Evolutionary conservation across 2,888 invertebrate genomes (phyloP), one percentile per base, ranked within the genome.

Genomic region (Ophion slaviceki): DNA sequence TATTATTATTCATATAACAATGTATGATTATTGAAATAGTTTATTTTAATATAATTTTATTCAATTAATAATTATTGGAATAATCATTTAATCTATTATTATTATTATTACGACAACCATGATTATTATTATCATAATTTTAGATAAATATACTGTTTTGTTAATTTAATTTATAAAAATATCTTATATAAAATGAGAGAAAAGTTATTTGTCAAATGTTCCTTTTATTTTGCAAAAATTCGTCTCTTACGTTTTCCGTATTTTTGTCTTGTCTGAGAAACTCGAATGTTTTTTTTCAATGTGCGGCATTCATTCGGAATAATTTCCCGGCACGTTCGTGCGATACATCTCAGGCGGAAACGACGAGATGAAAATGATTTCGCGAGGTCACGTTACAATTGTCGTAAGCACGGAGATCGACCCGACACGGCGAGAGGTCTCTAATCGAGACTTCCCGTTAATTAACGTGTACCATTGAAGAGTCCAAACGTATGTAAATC

Each of bases 401-500:
- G 68, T 68, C 80, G 72, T 32, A 83, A 59, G 71, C 61, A 62
- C 75, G 36, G 8, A 28, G 14, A 40, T n/a, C 66, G 17, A n/a
- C 28, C 14, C 28, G n/a, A 66, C 14, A 61, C 45, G 11, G 20
- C 62, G 64, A 45, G 61, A 67, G 67, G 32, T 59, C 20, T 67
- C 40, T 77, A 80, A 83, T 72, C 80, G 80, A 72, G 83, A 80
- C 86, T 86, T 80, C 68, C 86, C 83, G 86, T 74, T 86, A 47
- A 86, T 77, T 68, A 64, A 75, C 80, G 59, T 14, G 53, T 61
- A 61, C 64, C 40, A 81, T 78, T 70, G 57, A 36, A 68, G 75
- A 80, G 77, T 47, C 64, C 72, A 64, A 80, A 80, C 77, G 86
- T 88, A 53, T 53, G 53, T 61, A 90, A 89, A 90, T 90, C 90